Percentiles rank a stretch among this genome's conserved stretches.
Evolutionary conservation across 2,888 invertebrate genomes (phyloP).

Genomic region (Dryobota labecula): DNA sequence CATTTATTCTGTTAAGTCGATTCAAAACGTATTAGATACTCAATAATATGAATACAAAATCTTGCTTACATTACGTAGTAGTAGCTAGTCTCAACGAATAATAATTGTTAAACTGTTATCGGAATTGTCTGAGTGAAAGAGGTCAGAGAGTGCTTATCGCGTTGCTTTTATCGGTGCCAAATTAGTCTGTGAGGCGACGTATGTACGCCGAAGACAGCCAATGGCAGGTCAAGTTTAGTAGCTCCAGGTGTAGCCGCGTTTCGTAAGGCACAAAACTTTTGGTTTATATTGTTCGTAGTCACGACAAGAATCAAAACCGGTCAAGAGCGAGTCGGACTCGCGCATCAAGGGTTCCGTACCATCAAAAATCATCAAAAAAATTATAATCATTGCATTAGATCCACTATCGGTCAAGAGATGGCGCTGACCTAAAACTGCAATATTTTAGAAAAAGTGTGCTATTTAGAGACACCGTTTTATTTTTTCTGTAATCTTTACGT

Average conservation of each 20-base stretch:
- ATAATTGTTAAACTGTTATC: slow-evolving; percentile 31
- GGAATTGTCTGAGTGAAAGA: slow-evolving; percentile 53
- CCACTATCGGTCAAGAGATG: too few relatives aligned
- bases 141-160: slow-evolving; percentile 64
- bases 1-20: slow-evolving; percentile 2
- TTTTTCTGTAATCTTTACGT: too few relatives aligned
- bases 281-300: slow-evolving; percentile 15
- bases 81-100: not conserved
- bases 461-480: too few relatives aligned
- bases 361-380: too few relatives aligned
- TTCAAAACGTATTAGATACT: not conserved
- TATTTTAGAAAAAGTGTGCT: too few relatives aligned
- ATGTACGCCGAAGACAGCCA: slow-evolving; percentile 68
- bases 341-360: too few relatives aligned
- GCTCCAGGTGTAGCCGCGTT: not conserved
- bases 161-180: slow-evolving; percentile 70
- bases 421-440: too few relatives aligned
- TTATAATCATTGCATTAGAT: too few relatives aligned
- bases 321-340: too few relatives aligned
- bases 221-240: slow-evolving; percentile 79
- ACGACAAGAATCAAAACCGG: slow-evolving; percentile 1
- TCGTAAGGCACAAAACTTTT: slow-evolving; percentile 1
- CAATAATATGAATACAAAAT: slow-evolving; percentile 11
- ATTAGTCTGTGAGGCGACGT: slow-evolving; percentile 65
- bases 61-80: not conserved